Conservation (phyloP, 2,797 vertebrate genomes). For the Synanceia verrucosa region DNA sequence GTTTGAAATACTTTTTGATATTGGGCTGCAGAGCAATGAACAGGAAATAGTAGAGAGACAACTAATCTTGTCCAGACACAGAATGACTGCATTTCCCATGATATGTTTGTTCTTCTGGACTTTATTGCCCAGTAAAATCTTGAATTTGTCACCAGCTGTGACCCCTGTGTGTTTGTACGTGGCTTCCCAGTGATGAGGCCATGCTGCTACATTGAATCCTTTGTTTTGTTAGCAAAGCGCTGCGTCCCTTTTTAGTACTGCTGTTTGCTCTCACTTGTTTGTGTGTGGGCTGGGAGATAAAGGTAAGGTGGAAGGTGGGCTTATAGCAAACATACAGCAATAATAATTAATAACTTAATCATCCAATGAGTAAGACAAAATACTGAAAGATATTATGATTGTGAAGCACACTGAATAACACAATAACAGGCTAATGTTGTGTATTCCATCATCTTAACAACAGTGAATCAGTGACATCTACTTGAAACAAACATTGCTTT, state of each 20-base stretch:
- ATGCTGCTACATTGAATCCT: constrained; percentile 5
- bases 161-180: not conserved
- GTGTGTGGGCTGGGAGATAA: not conserved
- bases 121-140: not conserved
- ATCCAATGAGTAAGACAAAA: constrained; percentile 1
- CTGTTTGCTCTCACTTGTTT: constrained; percentile 25
- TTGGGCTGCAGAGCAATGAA: constrained; percentile 22
- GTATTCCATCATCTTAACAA: not conserved
- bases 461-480: not conserved
- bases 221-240: constrained; percentile 12
- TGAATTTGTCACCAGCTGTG: constrained; percentile 10
- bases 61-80: constrained; percentile 28
- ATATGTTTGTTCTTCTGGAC: not conserved
- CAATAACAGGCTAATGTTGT: not conserved
- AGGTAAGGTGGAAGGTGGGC: constrained; percentile 4
- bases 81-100: constrained; percentile 15
- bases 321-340: not conserved
- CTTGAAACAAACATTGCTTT: too few species aligned
- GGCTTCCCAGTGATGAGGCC: constrained; percentile 1
- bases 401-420: not conserved
- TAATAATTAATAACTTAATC: constrained; percentile 3
- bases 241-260: not conserved
- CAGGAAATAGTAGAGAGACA: constrained; percentile 31
- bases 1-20: constrained; percentile 43
- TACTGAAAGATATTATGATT: not conserved